Conservation (phyloP, 2,888 invertebrate species). For the Cataglyphis albicans region DNA sequence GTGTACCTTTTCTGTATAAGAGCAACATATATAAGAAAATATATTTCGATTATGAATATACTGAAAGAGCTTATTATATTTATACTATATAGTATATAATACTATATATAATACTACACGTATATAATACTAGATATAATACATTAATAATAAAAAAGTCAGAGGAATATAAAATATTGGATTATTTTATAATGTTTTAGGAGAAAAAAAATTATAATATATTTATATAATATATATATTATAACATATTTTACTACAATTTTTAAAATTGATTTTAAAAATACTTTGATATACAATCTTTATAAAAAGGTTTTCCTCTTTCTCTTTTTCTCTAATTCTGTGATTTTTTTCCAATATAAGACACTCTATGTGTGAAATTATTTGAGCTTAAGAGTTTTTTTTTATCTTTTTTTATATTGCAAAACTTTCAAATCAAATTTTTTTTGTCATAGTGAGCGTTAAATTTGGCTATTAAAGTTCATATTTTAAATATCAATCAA, state of each 20-base stretch:
- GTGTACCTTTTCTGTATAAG: not conserved
- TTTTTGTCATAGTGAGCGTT: not conserved
- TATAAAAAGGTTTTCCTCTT: not conserved
- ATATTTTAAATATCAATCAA: not conserved
- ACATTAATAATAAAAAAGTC: not conserved
- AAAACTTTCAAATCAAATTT: not conserved
- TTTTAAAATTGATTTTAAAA: not conserved
- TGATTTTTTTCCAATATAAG: not conserved
- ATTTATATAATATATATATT: too few species aligned
- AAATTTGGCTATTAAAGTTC: not conserved
- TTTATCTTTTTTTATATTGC: not conserved
- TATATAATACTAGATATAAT: not conserved
- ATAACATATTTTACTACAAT: not conserved
- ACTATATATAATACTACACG: too few species aligned
- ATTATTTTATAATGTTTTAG: not conserved
- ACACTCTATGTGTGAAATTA: not conserved
- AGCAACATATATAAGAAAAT: too few species aligned
- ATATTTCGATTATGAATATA: slow-evolving; percentile 10
- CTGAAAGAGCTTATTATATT: not conserved
- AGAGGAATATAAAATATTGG: not conserved
- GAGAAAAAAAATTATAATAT: not conserved
- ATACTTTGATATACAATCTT: not conserved
- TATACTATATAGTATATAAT: not conserved
- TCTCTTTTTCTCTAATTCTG: not conserved
- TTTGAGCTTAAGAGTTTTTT: not conserved